A percentile compares a stretch with the other conserved stretches of the same genome.
Evolutionary conservation across 2,113 vertebrate species (phyloP).

Genomic region (Gulo gulo): DNA sequence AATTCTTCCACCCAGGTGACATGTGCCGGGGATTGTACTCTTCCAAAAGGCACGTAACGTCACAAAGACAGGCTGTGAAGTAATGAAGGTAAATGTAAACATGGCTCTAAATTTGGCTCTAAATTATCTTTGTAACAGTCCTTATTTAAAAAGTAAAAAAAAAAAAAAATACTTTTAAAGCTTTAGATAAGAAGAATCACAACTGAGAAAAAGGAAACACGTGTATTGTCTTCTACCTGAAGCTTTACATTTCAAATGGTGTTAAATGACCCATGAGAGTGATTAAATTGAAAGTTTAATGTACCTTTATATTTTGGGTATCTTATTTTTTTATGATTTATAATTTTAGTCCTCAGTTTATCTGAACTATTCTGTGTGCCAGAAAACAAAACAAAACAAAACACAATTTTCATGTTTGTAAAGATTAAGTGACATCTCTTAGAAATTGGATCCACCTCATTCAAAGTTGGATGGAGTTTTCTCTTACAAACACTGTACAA

Average conservation of each 20-base stretch:
- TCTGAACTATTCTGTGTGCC: constrained; percentile 10
- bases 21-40: neutral
- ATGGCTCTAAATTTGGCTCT: neutral
- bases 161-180: neutral
- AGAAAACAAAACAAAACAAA: neutral
- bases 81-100: neutral
- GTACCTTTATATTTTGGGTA: constrained; percentile 54
- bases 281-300: constrained; percentile 78
- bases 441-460: constrained; percentile 3
- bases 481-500: neutral
- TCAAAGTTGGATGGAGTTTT: neutral
- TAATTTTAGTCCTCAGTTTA: constrained; percentile 61
- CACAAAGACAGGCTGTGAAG: neutral
- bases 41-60: neutral
- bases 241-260: constrained; percentile 67
- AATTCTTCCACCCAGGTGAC: neutral
- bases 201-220: constrained; percentile 9
- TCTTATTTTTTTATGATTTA: constrained; percentile 63
- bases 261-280: constrained; percentile 71
- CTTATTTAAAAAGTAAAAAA: neutral
- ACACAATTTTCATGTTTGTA: neutral
- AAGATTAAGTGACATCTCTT: constrained; percentile 34
- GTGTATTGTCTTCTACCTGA: constrained; percentile 47
- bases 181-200: neutral
- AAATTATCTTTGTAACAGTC: neutral